phyloP scores from a whole-genome alignment of 2,797 vertebrate genomes.

The Sebastes kiyomatsui region DNA sequence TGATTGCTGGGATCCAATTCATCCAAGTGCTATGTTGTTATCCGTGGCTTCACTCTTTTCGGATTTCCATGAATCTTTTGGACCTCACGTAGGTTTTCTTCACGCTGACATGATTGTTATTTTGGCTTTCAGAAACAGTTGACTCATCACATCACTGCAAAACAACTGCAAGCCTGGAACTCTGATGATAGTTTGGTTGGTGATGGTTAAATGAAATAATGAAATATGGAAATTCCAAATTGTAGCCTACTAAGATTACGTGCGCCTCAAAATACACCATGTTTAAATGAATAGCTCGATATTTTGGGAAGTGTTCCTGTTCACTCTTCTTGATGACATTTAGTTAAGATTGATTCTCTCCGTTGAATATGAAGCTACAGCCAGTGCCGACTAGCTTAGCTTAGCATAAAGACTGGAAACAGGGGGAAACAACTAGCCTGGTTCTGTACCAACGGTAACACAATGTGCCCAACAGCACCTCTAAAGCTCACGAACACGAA shows the following conservation, averaged over 20 bases:
- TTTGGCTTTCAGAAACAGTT: constrained; percentile 22
- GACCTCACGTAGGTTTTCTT: constrained; percentile 19
- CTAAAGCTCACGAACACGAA: background rate
- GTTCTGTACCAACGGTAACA: background rate
- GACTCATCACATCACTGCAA: constrained; percentile 12
- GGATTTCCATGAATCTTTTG: constrained; percentile 25
- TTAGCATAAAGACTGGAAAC: background rate
- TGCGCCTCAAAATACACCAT: background rate
- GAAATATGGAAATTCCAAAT: background rate
- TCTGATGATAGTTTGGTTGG: background rate
- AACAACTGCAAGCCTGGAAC: background rate
- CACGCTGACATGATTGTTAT: constrained; percentile 29
- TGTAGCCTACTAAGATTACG: background rate
- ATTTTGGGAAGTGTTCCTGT: background rate
- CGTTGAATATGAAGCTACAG: background rate
- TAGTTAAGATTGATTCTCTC: background rate
- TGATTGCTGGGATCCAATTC: constrained; percentile 13
- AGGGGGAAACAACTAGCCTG: background rate
- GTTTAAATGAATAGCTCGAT: background rate
- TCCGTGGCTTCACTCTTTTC: background rate
- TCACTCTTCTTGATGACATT: background rate
- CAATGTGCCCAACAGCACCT: no score
- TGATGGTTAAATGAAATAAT: background rate
- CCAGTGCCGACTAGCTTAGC: background rate
- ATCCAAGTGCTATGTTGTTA: constrained; percentile 24